Evolutionary conservation across 2,797 vertebrate genomes (phyloP).

Genomic region (Sebastes minor): DNA sequence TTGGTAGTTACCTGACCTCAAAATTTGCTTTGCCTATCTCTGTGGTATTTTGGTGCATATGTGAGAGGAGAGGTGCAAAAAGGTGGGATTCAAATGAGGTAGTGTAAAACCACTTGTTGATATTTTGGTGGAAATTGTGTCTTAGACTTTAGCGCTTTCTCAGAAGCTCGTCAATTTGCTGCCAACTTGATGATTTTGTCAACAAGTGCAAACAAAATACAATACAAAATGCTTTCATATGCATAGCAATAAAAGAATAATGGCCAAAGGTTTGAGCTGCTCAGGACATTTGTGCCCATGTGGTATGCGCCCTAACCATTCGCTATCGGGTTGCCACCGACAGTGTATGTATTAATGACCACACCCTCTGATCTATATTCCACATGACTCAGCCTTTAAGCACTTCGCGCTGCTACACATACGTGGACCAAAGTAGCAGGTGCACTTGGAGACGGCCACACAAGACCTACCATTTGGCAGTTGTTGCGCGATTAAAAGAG

Average conservation of each 20-base stretch:
- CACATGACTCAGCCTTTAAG: background rate
- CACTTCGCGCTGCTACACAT: background rate
- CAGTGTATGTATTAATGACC: background rate
- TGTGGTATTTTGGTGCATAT: background rate
- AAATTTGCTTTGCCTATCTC: background rate
- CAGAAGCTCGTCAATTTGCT: background rate
- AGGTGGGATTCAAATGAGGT: background rate
- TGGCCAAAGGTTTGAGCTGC: background rate
- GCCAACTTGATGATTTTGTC: too few species aligned
- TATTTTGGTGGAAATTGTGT: background rate
- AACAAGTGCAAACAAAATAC: background rate
- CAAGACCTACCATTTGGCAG: background rate
- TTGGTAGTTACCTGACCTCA: background rate
- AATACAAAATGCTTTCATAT: background rate
- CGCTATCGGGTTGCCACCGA: background rate
- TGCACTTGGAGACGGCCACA: background rate
- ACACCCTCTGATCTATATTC: background rate
- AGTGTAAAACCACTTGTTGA: background rate
- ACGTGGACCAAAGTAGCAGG: background rate
- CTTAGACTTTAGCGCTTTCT: background rate
- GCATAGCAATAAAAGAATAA: background rate
- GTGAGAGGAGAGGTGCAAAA: too few species aligned
- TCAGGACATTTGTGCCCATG: background rate
- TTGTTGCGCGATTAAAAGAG: background rate
- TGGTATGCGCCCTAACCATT: too few species aligned